Conservation (phyloP, 2,888 invertebrate genomes). For the Drosophila nr. perissopoda region DNA sequence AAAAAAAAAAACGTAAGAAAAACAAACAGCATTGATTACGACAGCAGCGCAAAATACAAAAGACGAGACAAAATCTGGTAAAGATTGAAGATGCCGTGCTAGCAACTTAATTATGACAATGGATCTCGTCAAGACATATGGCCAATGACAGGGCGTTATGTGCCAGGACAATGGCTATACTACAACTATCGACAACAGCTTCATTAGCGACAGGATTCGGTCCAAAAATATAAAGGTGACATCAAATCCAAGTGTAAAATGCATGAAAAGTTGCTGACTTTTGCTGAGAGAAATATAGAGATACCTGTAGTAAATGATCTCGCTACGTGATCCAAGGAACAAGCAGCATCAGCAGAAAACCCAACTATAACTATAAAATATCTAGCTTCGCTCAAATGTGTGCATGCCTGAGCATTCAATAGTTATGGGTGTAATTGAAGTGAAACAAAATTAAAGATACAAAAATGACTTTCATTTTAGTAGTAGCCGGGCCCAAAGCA, state of each 20-base stretch:
- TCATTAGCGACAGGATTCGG: conserved; percentile 58
- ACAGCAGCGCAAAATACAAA: conserved; percentile 29
- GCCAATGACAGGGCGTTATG: conserved; percentile 60
- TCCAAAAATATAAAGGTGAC: conserved; percentile 27
- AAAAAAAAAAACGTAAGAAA: conserved; percentile 30
- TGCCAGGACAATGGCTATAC: conserved; percentile 52
- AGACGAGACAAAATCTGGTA: conserved; percentile 18
- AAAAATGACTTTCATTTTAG: conserved; percentile 81
- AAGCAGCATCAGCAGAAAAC: background rate
- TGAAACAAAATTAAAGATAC: conserved; percentile 75
- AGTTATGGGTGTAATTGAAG: conserved; percentile 51
- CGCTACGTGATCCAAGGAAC: conserved; percentile 13
- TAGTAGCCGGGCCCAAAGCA: conserved; percentile 49
- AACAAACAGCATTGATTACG: conserved; percentile 65
- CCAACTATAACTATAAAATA: conserved; percentile 14
- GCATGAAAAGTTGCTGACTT: conserved; percentile 46
- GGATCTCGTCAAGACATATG: conserved; percentile 37
- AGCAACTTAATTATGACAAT: conserved; percentile 63
- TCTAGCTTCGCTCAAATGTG: background rate
- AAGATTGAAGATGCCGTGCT: conserved; percentile 7
- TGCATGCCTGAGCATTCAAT: conserved; percentile 35
- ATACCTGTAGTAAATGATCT: conserved; percentile 28
- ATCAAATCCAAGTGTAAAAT: conserved; percentile 43
- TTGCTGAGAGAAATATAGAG: background rate
- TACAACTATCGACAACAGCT: conserved; percentile 34